Base-by-base conservation (phyloP, 2,888 invertebrate genomes). In the Hirtodrosophila alboralis region DNA sequence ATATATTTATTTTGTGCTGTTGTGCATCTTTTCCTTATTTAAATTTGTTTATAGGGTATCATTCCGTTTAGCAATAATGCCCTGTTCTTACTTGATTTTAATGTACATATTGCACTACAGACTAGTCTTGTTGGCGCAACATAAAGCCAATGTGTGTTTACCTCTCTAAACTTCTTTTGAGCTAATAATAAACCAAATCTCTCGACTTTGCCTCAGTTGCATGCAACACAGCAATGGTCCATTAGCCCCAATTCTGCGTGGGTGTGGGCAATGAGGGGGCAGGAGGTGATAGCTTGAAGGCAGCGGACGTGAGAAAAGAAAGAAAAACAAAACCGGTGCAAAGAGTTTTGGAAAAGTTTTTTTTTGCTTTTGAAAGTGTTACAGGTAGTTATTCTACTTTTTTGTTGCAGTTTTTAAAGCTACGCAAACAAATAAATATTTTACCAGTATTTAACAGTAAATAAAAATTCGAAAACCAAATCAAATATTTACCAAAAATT, bases 91-190 rank as follows among this genome's bases (percentile, higher is more conserved):
- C 65, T 69, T 64, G 47, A 52, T 54, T 60, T 36, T 61, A 51
- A 62, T 67, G 28, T 47, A 59, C 14, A 5, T 44, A 49, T 23
- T 41, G 52, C 64, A 45, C 14, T 54, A 47, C 28, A 12, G 53
- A 38, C 41, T 45, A 53, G 37, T 56, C 44, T 51, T 73, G 58
- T 68, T 67, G 62, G 53, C 56, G 73, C 67, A 77, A 66, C 71
- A 64, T 64, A 65, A 66, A 81, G 64, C 60, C 62, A 64, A 71
- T 75, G 65, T 75, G 65, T 81, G 78, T 84, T 81, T 81, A 76
- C 62, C 68, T 70, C 64, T 56, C 70, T 56, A 62, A 80, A 80
- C 79, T 84, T 80, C 73, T 77, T 77, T 77, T 66, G 63, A 69
- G 78, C 81, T 78, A 78, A 78, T 78, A 59, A 78, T 78, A 78